Base-by-base conservation (phyloP, 2,888 invertebrate genomes). In the Cheilosia urbana region DNA sequence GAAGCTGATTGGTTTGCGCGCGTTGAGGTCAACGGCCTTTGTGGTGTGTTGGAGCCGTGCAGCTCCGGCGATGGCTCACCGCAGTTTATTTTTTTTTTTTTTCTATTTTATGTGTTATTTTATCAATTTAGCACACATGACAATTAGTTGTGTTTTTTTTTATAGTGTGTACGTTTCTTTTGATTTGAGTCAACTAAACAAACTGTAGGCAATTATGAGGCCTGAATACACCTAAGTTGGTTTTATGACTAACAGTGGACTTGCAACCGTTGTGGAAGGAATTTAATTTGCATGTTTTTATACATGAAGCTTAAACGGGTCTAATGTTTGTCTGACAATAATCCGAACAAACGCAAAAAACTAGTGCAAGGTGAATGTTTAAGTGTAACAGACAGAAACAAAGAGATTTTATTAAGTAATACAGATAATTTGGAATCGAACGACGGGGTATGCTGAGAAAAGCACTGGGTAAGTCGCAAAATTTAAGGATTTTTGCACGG, bases 51-150 rank as follows among this genome's bases (percentile, higher is more conserved):
- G 17, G 27, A 58, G 40, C 40, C 69, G 42, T 57, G 42, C 49
- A 51, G 53, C 53, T 51, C 58, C 19, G 65, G 58, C 40, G 66
- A 60, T 53, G 77, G 71, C 60, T 60, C 37, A 27, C 65, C 71
- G 37, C 55, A 65, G 21, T 49, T 27, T n/a, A n/a, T 47, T 3
- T 37, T 9, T 30, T 55, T 27, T 57, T 71, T 40, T 37, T 65
- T 51, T 47, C 11, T 19, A 60, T 27, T 82, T 77, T 60, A 60
- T 60, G 71, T 65, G 58, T 65, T 71, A 6, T 72, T 83, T 72
- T 83, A 83, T 83, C 78, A 83, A 78, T 78, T 83, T 83, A 66
- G 82, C 78, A 66, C 82, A 78, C 78, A 78, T 71, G 21, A 45
- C 63, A 24, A 57, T 81, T 76, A 34, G 51, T 69, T 63, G 73